Evolutionary conservation across 2,888 invertebrate species (phyloP), one percentile per base, ranked within the genome.

Genomic region (Hermodice carunculata): DNA sequence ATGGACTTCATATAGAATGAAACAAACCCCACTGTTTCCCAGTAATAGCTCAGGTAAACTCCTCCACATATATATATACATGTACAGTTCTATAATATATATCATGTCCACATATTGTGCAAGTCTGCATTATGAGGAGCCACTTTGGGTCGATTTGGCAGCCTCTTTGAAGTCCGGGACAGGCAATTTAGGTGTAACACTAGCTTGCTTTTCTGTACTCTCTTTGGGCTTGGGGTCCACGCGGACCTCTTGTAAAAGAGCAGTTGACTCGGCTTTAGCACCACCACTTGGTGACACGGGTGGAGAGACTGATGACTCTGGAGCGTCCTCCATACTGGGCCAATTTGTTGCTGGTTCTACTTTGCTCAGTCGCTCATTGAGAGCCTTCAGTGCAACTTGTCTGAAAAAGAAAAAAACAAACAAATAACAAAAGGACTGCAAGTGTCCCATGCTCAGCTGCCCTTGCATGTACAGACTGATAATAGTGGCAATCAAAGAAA

Each of bases 321-420:
- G 62, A 29, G 75, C 79, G 37, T 83, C 84, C 24, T 80, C 81
- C 69, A 84, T 69, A 11, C 80, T 74, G 0, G 85, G 85, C 84
- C 84, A 85, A 46, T 62, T 76, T 1, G 78, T 69, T 22, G 75
- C 70, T 19, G 78, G 78, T 1, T 76, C 69, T 11, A 71, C 69
- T 71, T 84, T 84, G 63, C 76, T 83, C 48, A 96, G 88, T 76
- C 96, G 90, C 87, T 96, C 96, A 84, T 94, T 96, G 70, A 97
- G 88, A 2, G 96, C 96, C 87, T 96, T 97, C 70, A 97, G 87
- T 34, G 97, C 97, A 80, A 96, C 94, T 93, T 96, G 95, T 81
- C 96, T 96, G 87, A 4, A 90, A 89, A 64, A 14, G 17, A 14
- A 28, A n/a, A 11, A 51, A 14, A 37, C 11, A 37, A 11, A n/a